Conservation (phyloP, 2,113 vertebrate species). For the Boleophthalmus pectinirostris region DNA sequence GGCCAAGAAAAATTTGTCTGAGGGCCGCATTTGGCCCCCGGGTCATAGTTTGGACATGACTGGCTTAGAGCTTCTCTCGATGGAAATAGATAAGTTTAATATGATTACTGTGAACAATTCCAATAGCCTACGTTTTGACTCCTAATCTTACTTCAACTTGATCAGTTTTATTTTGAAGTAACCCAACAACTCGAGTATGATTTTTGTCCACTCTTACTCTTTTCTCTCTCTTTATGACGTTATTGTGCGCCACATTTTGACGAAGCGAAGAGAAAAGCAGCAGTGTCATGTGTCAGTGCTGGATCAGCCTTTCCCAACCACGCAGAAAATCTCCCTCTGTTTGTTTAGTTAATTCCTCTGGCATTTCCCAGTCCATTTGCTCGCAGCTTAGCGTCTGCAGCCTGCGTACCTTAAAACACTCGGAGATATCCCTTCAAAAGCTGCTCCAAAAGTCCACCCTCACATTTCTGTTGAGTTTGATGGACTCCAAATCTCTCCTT, state of each 20-base stretch:
- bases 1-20: too few species aligned
- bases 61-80: too few species aligned
- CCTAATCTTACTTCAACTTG: too few species aligned
- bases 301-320: constrained; percentile 9
- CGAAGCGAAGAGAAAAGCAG: neutral
- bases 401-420: constrained; percentile 5
- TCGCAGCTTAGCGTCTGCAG: constrained; percentile 28
- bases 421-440: neutral
- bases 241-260: neutral
- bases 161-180: too few species aligned
- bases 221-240: neutral
- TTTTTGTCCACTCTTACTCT: too few species aligned
- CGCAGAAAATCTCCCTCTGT: constrained; percentile 28
- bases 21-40: too few species aligned
- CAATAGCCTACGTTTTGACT: too few species aligned
- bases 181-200: too few species aligned
- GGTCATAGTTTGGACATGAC: too few species aligned
- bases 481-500: neutral
- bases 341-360: constrained; percentile 25
- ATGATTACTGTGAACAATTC: too few species aligned
- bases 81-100: too few species aligned
- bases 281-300: neutral
- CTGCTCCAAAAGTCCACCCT: neutral
- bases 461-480: neutral
- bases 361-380: constrained; percentile 13